These are phyloP conservation scores for Trididemnum nubilum DNA, from an alignment of 23 tunicate species.

Conservation along the genomic window DNA sequence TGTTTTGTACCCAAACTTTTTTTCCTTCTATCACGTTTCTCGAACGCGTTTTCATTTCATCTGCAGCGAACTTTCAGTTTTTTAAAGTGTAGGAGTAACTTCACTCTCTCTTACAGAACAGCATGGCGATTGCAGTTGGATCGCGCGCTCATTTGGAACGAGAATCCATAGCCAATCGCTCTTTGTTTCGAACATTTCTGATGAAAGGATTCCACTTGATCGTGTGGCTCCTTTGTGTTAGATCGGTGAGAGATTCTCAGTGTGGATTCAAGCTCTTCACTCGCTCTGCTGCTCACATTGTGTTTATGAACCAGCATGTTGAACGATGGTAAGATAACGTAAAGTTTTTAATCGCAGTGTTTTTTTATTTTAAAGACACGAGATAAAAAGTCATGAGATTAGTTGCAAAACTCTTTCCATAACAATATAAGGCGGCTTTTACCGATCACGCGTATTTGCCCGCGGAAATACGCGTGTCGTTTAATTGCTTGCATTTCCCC, in stretches of 20 bases:
- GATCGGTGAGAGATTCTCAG: slow-evolving; percentile 83
- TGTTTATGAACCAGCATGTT: slow-evolving; percentile 71
- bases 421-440: too few relatives aligned
- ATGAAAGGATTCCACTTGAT: slow-evolving; percentile 95
- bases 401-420: too few relatives aligned
- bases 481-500: too few relatives aligned
- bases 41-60: too few relatives aligned
- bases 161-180: slow-evolving; percentile 82
- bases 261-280: slow-evolving; percentile 94
- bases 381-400: too few relatives aligned
- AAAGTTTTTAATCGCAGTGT: not conserved
- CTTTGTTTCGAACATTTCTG: slow-evolving; percentile 79
- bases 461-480: too few relatives aligned
- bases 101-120: too few relatives aligned
- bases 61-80: too few relatives aligned
- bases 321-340: slow-evolving; percentile 84
- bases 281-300: slow-evolving; percentile 61
- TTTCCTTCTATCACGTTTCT: too few relatives aligned
- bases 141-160: slow-evolving; percentile 93
- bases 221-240: slow-evolving; percentile 88
- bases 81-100: too few relatives aligned
- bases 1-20: too few relatives aligned
- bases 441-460: too few relatives aligned
- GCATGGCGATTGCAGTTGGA: slow-evolving; percentile 84
- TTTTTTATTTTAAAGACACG: not conserved